Evolutionary conservation across 2,797 vertebrate species (phyloP), one percentile per base, ranked within the genome.

Genomic region (Hemitrygon akajei): DNA sequence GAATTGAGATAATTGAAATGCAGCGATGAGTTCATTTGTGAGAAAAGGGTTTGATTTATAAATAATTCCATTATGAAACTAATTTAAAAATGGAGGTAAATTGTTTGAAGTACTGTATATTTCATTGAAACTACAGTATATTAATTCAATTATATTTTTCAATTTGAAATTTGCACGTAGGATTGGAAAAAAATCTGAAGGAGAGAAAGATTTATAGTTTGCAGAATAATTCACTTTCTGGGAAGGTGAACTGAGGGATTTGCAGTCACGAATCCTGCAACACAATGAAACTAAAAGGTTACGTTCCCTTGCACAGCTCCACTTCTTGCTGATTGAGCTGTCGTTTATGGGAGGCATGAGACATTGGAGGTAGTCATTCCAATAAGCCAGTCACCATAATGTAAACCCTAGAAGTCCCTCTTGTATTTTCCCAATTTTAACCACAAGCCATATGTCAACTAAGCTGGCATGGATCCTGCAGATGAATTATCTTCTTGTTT

Each of bases 401-500:
- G 58, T 9, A 63, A n/a, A 89, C 86, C 58, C 58, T 66, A 34
- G 60, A 89, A 37, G 30, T 66, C n/a, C n/a, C 27, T 20, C 20
- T 69, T 14, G n/a, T 63, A 63, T 34, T 87, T 87, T 87, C 58
- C 30, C 27, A 30, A 16, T 87, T 87, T n/a, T 7, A 37, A 18
- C 60, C 86, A 69, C 60, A 89, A 63, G 60, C n/a, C 16, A 37
- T 37, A 69, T 63, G 34, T 66, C 82, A 89, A n/a, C 86, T 89
- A 89, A 34, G 7, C 22, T 89, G 63, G 86, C n/a, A 22, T 37
- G 7, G 16, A 37, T 69, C 60, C 60, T 60, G 37, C 60, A 69
- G 37, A 89, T 89, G 86, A 89, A 66, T 66, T 34, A 37, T 89
- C 69, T 89, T 89, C 86, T 63, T 37, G n/a, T 69, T 69, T 89